Conservation (phyloP, 2,797 vertebrate species). For the Darevskia nairensis region DNA sequence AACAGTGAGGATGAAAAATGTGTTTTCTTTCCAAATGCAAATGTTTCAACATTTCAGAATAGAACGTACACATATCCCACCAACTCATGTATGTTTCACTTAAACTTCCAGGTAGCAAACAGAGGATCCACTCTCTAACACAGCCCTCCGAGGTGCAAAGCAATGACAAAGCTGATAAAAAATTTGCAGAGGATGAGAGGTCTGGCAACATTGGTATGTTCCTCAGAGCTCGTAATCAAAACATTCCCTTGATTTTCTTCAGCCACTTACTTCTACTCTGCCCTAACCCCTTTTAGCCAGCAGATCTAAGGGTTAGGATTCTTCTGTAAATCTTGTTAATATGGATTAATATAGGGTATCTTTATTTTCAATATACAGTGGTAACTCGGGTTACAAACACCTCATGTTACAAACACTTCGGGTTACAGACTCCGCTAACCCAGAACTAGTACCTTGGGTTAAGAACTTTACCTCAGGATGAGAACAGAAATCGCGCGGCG, state of each 20-base stretch:
- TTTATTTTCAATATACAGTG: not conserved
- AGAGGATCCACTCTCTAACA: not conserved
- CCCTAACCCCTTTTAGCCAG: no score
- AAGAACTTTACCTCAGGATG: no score
- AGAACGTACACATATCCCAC: not conserved
- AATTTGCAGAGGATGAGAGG: not conserved
- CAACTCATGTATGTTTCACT: not conserved
- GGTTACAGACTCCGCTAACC: no score
- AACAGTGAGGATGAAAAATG: not conserved
- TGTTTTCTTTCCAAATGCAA: conserved; percentile 4
- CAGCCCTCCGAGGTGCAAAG: not conserved
- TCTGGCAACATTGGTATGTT: not conserved
- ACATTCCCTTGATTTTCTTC: not conserved
- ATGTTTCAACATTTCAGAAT: not conserved
- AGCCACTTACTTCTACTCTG: not conserved
- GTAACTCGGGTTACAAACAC: no score
- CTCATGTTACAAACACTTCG: no score
- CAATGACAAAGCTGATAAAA: not conserved
- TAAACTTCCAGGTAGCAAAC: not conserved
- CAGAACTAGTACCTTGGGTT: no score
- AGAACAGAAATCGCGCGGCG: no score
- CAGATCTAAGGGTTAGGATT: no score
- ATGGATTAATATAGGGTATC: not conserved
- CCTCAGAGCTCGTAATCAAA: not conserved
- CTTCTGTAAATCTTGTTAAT: not conserved